Conservation (phyloP, 2,888 invertebrate genomes). For the Drosophila formosana region DNA sequence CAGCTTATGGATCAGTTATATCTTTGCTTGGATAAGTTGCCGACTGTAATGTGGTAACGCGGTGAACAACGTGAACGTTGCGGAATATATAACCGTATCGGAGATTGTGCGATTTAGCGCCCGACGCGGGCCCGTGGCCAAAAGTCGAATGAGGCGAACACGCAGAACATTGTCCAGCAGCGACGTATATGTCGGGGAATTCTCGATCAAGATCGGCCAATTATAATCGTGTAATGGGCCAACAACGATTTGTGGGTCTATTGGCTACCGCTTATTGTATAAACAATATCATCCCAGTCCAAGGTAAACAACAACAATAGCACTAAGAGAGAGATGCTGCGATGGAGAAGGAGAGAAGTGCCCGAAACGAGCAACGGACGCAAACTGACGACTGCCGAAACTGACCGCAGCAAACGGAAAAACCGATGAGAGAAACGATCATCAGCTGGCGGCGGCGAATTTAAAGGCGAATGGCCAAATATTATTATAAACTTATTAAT, state of each 20-base stretch:
- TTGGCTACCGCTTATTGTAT: conserved; percentile 50
- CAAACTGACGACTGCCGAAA: conserved; percentile 42
- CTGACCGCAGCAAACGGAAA: conserved; percentile 22
- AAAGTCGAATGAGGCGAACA: conserved; percentile 17
- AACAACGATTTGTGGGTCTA: conserved; percentile 53
- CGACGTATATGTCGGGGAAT: conserved; percentile 20
- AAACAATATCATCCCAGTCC: conserved; percentile 51
- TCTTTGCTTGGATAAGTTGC: background rate
- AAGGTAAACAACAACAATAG: conserved; percentile 53
- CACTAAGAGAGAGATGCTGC: background rate
- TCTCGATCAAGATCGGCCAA: conserved; percentile 28
- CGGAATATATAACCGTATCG: conserved; percentile 8
- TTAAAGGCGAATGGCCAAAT: conserved; percentile 45
- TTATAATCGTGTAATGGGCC: conserved; percentile 58
- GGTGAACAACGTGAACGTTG: conserved; percentile 23
- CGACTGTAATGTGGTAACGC: conserved; percentile 9
- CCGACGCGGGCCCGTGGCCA: conserved; percentile 21
- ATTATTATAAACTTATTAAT: conserved; percentile 76
- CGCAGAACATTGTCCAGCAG: conserved; percentile 53
- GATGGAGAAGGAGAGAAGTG: conserved; percentile 46
- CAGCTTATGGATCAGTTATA: background rate
- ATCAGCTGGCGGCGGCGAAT: conserved; percentile 32
- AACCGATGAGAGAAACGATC: conserved; percentile 11
- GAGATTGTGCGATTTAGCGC: background rate
- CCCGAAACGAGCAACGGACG: conserved; percentile 48